Evolutionary conservation across 2,797 vertebrate genomes (phyloP).

Genomic region (Echeneis naucrates): DNA sequence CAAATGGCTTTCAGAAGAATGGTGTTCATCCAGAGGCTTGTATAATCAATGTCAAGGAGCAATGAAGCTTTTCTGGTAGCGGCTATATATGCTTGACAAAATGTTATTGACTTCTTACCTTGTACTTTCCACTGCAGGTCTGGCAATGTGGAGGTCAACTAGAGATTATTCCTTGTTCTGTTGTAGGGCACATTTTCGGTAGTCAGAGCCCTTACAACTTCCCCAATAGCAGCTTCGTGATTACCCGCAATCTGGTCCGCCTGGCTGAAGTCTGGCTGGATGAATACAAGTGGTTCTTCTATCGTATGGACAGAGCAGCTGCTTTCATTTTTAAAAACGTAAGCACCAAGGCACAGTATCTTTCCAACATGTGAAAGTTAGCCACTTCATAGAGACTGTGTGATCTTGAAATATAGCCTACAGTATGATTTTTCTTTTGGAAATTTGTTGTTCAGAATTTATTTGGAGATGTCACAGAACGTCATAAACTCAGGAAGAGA

Average conservation of each 20-base stretch:
- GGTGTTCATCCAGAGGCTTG: too few species aligned
- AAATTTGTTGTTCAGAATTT: constrained; percentile 78
- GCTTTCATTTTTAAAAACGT: constrained; percentile 85
- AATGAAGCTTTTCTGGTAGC: too few species aligned
- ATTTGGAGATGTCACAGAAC: constrained; percentile 87
- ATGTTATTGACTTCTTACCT: background rate
- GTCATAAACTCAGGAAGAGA: constrained; percentile 82
- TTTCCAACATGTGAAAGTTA: too few species aligned
- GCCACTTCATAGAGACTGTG: background rate
- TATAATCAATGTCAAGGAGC: too few species aligned
- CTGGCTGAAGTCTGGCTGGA: constrained; percentile 94
- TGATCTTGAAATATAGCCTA: background rate
- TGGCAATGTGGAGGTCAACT: constrained; percentile 91
- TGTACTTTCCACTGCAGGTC: constrained; percentile 74
- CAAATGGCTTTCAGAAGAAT: too few species aligned
- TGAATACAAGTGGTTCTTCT: constrained; percentile 88
- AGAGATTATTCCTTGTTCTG: constrained; percentile 91
- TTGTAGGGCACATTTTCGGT: constrained; percentile 91
- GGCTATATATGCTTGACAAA: background rate
- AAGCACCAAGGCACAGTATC: background rate
- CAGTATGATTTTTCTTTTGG: constrained; percentile 1
- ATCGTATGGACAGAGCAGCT: constrained; percentile 84
- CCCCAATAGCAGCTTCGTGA: constrained; percentile 82
- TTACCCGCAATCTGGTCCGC: constrained; percentile 86
- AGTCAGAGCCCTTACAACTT: constrained; percentile 87